These are phyloP conservation scores for Haliclystus octoradiatus DNA, from an alignment of 30 jellyfish, hydroid and myxozoan species.

Conservation along the genomic window DNA sequence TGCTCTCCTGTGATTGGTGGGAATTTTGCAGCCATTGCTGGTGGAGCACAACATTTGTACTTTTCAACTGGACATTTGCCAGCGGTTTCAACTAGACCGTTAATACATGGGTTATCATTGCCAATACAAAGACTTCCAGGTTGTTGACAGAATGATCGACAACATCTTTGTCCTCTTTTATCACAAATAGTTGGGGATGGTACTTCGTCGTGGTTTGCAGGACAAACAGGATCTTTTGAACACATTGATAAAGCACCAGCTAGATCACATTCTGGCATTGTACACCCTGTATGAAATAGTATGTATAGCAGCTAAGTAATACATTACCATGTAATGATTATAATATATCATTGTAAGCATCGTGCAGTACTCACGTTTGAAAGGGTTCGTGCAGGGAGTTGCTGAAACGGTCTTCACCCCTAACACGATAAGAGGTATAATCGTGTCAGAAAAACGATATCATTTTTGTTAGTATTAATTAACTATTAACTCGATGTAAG, in stretches of 20 bases:
- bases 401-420: neutral
- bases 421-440: neutral
- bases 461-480: neutral
- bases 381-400: neutral
- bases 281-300: slow-evolving; percentile 55
- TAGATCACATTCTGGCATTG: slow-evolving; percentile 87
- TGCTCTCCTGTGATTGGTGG: slow-evolving; percentile 1
- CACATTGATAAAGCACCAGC: slow-evolving; percentile 82
- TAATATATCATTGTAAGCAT: neutral
- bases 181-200: slow-evolving; percentile 43
- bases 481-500: neutral
- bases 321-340: neutral
- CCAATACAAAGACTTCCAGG: slow-evolving; percentile 57
- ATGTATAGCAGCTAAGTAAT: neutral
- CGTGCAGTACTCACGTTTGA: neutral
- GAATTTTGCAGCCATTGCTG: too few relatives aligned
- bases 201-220: slow-evolving; percentile 86
- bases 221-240: slow-evolving; percentile 56
- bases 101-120: slow-evolving; percentile 35
- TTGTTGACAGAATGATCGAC: slow-evolving; percentile 82
- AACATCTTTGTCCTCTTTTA: slow-evolving; percentile 54
- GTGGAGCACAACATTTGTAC: slow-evolving; percentile 72
- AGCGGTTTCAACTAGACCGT: slow-evolving; percentile 41
- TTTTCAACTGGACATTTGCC: slow-evolving; percentile 63
- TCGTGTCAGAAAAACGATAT: neutral